Evolutionary conservation across 2,797 vertebrate genomes (phyloP).

Genomic region (Falco berigora): DNA sequence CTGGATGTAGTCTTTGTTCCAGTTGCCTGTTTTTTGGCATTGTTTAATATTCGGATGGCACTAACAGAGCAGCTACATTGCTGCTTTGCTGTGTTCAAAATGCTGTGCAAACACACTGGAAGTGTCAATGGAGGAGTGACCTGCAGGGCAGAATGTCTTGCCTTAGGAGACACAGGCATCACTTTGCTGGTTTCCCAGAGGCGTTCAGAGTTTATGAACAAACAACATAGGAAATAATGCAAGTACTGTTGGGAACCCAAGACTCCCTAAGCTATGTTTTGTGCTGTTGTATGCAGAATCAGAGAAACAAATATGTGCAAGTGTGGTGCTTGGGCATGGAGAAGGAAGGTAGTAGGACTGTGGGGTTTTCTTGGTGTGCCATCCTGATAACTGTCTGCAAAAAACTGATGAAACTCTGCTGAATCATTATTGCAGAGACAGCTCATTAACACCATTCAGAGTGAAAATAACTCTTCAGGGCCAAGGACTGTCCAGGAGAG

Average conservation of each 20-base stretch:
- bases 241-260: neutral
- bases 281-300: neutral
- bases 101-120: neutral
- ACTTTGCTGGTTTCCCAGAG: neutral
- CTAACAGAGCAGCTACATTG: neutral
- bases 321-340: neutral
- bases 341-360: neutral
- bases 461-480: neutral
- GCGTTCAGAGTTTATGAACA: neutral
- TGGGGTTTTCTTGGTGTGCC: neutral
- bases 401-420: neutral
- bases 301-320: neutral
- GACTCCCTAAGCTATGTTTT: neutral
- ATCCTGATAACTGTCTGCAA: neutral
- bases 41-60: neutral
- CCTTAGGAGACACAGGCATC: accelerated
- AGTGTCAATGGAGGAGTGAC: neutral
- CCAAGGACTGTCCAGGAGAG: neutral
- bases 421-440: neutral
- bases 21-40: neutral
- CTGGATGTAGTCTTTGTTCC: neutral
- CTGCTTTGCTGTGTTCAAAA: neutral
- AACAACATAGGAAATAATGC: neutral
- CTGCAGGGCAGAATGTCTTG: neutral
- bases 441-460: neutral